Percentiles rank a stretch among this genome's conserved stretches.
These are phyloP conservation scores for Drosophila fulvimacula DNA, from an alignment of 2,888 invertebrate species.

Conservation along the genomic window DNA sequence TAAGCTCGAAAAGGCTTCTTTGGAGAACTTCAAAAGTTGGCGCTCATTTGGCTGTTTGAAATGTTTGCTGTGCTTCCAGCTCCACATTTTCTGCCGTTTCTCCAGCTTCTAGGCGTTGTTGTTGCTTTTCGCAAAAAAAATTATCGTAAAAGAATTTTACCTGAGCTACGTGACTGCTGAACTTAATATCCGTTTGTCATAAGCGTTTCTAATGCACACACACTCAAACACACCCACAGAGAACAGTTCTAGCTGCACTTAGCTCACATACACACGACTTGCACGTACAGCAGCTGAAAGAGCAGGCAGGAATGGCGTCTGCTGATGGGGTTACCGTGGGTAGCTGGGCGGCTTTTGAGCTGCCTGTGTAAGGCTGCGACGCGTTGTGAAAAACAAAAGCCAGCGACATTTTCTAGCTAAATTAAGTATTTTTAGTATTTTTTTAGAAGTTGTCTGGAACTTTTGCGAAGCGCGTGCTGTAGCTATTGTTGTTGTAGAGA, in stretches of 20 bases:
- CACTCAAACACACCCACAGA: slow-evolving; percentile 27
- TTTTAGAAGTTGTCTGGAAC: slow-evolving; percentile 66
- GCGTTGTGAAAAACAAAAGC: slow-evolving; percentile 70
- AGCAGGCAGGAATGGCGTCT: slow-evolving; percentile 34
- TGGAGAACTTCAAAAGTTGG: slow-evolving; percentile 34
- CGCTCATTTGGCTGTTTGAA: slow-evolving; percentile 37
- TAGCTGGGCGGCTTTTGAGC: neutral
- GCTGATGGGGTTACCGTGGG: slow-evolving; percentile 13
- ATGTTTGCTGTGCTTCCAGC: slow-evolving; percentile 29
- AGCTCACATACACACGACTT: slow-evolving; percentile 40
- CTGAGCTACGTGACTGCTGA: slow-evolving; percentile 82
- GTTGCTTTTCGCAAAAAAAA: slow-evolving; percentile 61
- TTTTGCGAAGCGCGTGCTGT: slow-evolving; percentile 33
- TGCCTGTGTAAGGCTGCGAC: slow-evolving; percentile 43
- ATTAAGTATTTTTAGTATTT: slow-evolving; percentile 80
- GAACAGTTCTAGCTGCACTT: slow-evolving; percentile 59
- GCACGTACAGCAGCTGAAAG: slow-evolving; percentile 55
- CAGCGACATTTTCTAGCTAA: slow-evolving; percentile 77
- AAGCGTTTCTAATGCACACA: slow-evolving; percentile 71
- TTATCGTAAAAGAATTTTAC: slow-evolving; percentile 83
- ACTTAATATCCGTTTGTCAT: slow-evolving; percentile 77
- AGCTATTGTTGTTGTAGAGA: slow-evolving; percentile 9
- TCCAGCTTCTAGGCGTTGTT: slow-evolving; percentile 26
- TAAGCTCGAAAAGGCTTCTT: slow-evolving; percentile 23
- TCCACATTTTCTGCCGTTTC: slow-evolving; percentile 7